Conservation (phyloP, 2,888 invertebrate genomes). For the Cheilosia soror region DNA sequence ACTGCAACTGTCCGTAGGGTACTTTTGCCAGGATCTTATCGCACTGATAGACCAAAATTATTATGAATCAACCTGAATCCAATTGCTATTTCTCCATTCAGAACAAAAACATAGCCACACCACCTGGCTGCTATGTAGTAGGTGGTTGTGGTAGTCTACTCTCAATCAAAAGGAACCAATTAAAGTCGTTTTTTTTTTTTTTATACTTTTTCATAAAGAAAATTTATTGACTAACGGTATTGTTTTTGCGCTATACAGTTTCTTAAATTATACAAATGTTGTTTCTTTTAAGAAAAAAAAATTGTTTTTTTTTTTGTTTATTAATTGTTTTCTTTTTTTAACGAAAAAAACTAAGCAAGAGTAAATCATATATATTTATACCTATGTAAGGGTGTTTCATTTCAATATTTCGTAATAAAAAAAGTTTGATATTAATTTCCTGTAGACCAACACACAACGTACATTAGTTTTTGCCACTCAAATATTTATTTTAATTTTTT, state of each 20-base stretch:
- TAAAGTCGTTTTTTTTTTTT: neutral
- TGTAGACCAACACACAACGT: constrained; percentile 74
- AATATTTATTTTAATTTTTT: constrained; percentile 24
- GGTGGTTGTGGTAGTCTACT: too few relatives aligned
- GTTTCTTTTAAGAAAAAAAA: constrained; percentile 48
- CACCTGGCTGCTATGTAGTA: neutral
- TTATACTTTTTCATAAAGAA: constrained; percentile 70
- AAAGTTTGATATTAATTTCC: constrained; percentile 67
- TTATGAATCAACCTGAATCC: neutral
- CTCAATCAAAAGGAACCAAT: neutral
- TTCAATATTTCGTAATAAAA: constrained; percentile 25
- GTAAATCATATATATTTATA: constrained; percentile 40
- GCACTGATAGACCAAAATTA: too few relatives aligned
- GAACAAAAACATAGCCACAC: neutral
- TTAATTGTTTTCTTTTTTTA: constrained; percentile 25
- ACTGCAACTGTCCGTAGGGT: too few relatives aligned
- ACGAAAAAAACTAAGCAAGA: constrained; percentile 55
- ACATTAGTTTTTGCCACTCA: constrained; percentile 73
- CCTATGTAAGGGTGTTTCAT: constrained; percentile 18
- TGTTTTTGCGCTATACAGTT: constrained; percentile 74
- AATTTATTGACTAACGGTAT: constrained; percentile 74
- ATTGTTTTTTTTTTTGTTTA: constrained; percentile 6
- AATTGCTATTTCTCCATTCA: neutral
- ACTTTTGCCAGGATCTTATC: too few relatives aligned
- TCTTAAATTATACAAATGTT: constrained; percentile 72